Evolutionary conservation across 1,140 invertebrate species (phyloP), one percentile per base, ranked within the genome.

Genomic region (Calosoma granatense): DNA sequence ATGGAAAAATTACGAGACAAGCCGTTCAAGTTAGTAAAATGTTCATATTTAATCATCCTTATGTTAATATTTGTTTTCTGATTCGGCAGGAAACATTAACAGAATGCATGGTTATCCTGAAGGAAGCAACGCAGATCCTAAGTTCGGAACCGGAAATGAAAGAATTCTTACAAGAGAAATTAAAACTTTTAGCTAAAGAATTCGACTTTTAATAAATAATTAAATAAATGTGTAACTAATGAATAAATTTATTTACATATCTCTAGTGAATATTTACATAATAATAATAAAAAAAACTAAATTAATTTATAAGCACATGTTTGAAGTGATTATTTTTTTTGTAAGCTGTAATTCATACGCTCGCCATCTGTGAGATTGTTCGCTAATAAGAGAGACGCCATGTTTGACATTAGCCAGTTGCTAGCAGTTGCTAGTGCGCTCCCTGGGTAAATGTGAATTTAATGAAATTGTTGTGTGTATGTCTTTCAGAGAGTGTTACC

Each of bases 121-220:
- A 78, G 67, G 76, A 79, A 67, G 78, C 78, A 1, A 69, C 75
- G 0, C 73, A 76, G 54, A 80, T 82, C 54, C 66, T 82, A 36
- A 67, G 66, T 64, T 66, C 76, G 2, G 79, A 82, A 59, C 76
- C 78, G 0, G 73, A 79, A 43, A 77, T 82, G 78, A 72, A 72
- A 61, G 70, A 74, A n/a, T 67, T 65, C 1, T 62, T 81, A 2
- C 70, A 77, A 56, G 63, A 65, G 1, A 76, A 76, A 55, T 65
- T 80, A 21, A 61, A 72, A 60, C 68, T 69, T 14, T 58, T 79
- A 11, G 67, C 72, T 0, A 59, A 60, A 22, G 70, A 76, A 54
- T 51, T 78, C 12, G 73, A 76, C 17, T 12, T 47, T 47, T 47
- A 47, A 47, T 4, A 47, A 12, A 4, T 47, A 9, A 11, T 12